A percentile compares a stretch with the other conserved stretches of the same genome.
These are phyloP conservation scores for Chromobotia macracanthus DNA, from an alignment of 2,797 vertebrate genomes.

Conservation along the genomic window DNA sequence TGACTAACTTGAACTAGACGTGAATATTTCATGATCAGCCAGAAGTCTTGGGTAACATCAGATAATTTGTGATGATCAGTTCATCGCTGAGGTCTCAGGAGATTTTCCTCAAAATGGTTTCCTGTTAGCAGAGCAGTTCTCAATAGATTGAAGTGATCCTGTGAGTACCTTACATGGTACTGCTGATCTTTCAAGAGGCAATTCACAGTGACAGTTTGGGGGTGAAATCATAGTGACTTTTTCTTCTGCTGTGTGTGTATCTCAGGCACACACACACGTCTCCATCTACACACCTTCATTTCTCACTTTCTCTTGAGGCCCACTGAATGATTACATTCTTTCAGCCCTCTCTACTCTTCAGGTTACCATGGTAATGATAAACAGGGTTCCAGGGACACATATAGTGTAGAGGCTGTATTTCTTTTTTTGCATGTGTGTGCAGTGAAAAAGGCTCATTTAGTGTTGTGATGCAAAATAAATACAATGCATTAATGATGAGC, in stretches of 20 bases:
- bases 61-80: slow-evolving; percentile 10
- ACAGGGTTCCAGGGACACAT: slow-evolving; percentile 27
- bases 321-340: slow-evolving; percentile 46
- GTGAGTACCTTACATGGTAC: slow-evolving; percentile 33
- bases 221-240: slow-evolving; percentile 11
- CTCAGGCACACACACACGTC: not conserved
- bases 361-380: slow-evolving; percentile 55
- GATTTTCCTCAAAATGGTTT: not conserved
- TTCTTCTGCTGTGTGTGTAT: not conserved
- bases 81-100: slow-evolving; percentile 26
- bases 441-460: not conserved
- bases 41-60: not conserved
- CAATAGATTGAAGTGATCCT: slow-evolving; percentile 6
- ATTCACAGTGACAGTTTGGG: slow-evolving; percentile 27
- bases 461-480: slow-evolving; percentile 10
- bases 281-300: slow-evolving; percentile 40
- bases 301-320: slow-evolving; percentile 43
- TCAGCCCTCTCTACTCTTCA: slow-evolving; percentile 27
- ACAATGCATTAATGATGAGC: not conserved
- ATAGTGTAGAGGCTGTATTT: not conserved
- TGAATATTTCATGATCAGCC: too few relatives aligned
- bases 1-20: not conserved
- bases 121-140: slow-evolving; percentile 17
- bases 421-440: not conserved
- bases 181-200: slow-evolving; percentile 31